Evolutionary conservation across 2,797 vertebrate species (phyloP), one percentile per base, ranked within the genome.

Genomic region (Brotula barbata): DNA sequence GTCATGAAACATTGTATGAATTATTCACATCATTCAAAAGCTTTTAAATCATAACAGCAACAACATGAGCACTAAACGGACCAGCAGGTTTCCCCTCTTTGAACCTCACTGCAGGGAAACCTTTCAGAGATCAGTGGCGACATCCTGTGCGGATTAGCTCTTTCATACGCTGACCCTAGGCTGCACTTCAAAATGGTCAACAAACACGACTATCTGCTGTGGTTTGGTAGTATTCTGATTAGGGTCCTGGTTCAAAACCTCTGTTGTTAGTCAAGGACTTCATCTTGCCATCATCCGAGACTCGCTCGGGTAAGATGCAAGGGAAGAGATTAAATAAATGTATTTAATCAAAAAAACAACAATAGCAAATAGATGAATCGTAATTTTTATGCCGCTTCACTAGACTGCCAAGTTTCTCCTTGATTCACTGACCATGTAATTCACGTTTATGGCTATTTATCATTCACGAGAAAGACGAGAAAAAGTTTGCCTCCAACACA

Each of bases 21-120:
- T 64, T 52, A 66, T 66, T 67, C 3, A 73, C 13, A 52, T 40
- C 6, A 37, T 33, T 51, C 3, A 41, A 64, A 66, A 58, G 49
- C 57, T 53, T 69, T 61, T 22, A 33, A 62, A 36, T 46, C 43
- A 58, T n/a, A 52, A 54, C 34, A 63, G 5, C 23, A 61, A 36
- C 39, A 45, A 22, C 1, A 11, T 5, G 13, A 52, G n/a, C 43
- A 60, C 37, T 68, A 11, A 10, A 49, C 54, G n/a, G 0, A 55
- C 48, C 28, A 19, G 28, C 33, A 52, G 31, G 17, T 45, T 55
- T 62, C 19, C 48, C 6, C 34, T 14, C 22, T 61, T 50, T 70
- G 11, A 77, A 43, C 34, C 15, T 36, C 25, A 1, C 47, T 14
- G 20, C 12, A 15, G 20, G 17, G 31, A 65, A 49, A 40, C 6